phyloP scores from a whole-genome alignment of 2,888 invertebrate genomes.

The Linyphia triangularis region DNA sequence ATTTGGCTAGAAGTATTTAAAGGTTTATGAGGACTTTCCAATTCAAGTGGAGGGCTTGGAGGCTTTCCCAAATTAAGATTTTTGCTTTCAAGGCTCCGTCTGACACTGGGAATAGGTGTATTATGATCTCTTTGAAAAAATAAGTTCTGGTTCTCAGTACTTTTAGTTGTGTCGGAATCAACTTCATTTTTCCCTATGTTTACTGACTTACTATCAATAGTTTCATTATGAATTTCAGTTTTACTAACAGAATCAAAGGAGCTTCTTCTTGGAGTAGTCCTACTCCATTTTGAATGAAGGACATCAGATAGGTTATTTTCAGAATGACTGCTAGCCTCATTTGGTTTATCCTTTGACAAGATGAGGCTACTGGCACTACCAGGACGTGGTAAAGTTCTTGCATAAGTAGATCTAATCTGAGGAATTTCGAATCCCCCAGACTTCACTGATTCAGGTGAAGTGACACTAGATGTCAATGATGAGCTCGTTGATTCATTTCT shows the following conservation, averaged over 20 bases:
- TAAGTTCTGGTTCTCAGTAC: neutral
- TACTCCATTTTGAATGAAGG: conserved; percentile 5
- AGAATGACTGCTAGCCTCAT: neutral
- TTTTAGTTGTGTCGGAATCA: neutral
- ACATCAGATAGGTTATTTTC: conserved; percentile 2
- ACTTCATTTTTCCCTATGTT: neutral
- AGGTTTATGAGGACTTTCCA: neutral
- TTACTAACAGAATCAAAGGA: conserved; percentile 27
- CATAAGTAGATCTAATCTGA: conserved; percentile 42
- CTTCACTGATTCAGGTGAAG: conserved; percentile 8
- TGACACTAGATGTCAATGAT: neutral
- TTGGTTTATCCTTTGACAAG: neutral
- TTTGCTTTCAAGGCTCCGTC: conserved; percentile 38
- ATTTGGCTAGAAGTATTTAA: neutral
- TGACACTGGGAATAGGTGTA: conserved; percentile 19
- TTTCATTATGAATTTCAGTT: neutral
- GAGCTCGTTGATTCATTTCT: conserved; percentile 34
- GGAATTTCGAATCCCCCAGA: conserved; percentile 29
- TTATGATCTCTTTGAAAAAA: neutral
- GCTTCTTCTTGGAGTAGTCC: conserved; percentile 35
- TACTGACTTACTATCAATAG: neutral
- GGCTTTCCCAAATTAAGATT: neutral
- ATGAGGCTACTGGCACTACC: neutral
- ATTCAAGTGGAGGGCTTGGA: neutral
- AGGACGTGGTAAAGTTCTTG: conserved; percentile 48